These are phyloP conservation scores for Natrix natrix DNA, from an alignment of 2,797 vertebrate species.

Conservation along the genomic window DNA sequence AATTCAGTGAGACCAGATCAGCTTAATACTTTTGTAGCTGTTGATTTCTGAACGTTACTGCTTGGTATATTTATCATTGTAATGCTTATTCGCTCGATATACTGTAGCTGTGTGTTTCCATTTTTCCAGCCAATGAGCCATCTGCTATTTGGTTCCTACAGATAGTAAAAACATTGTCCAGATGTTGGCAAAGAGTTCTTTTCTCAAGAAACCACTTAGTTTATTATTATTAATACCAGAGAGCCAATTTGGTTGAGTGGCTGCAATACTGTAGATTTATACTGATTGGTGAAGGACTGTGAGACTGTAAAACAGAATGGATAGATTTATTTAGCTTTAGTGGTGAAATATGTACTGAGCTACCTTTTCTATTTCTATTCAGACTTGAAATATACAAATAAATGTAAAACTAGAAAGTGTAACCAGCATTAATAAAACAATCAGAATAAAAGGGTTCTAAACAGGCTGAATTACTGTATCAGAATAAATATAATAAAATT, in stretches of 20 bases:
- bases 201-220: conserved; percentile 8
- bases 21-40: neutral
- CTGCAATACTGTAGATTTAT: neutral
- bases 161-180: neutral
- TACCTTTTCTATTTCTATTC: neutral
- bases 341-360: neutral
- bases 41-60: neutral
- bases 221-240: neutral
- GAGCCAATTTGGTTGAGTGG: neutral
- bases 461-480: neutral
- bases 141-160: neutral
- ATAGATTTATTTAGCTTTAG: neutral
- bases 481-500: neutral
- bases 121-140: neutral
- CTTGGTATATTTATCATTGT: neutral
- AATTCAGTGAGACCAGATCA: neutral
- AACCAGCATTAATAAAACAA: neutral
- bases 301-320: neutral
- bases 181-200: conserved; percentile 4
- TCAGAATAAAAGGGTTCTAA: neutral
- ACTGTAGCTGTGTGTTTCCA: neutral
- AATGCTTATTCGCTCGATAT: neutral
- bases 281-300: neutral
- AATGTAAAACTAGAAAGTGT: neutral
- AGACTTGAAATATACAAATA: neutral